Evolutionary conservation across 1,140 invertebrate genomes (phyloP), one percentile per base, ranked within the genome.

Genomic region (Zaprionus camerounensis): DNA sequence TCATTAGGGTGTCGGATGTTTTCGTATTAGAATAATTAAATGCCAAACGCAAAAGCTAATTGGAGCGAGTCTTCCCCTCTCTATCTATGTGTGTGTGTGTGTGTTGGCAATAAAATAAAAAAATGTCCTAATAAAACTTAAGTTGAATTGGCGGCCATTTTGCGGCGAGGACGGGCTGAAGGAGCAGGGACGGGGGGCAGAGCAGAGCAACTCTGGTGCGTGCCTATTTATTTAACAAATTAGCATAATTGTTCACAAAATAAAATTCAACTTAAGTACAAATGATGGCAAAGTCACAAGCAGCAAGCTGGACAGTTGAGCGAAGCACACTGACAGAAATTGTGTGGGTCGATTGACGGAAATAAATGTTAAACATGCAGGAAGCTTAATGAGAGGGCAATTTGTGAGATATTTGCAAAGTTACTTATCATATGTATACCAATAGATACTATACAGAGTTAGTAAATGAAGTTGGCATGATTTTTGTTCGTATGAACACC

Each of bases 191-290:
- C 13, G 13, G 15, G 38, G 6, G 15, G 1, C 1, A 38, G 36
- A 38, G 36, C 36, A 15, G 13, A 13, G 41, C 41, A 46, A 46
- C 41, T 46, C 6, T 17, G 41, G 5, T 78, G 78, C 79, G 85
- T 76, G 86, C 81, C 85, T 90, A 88, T 90, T 90, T 90, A 88
- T 91, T 91, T 91, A 91, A 84, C 87, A 91, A 91, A 91, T 91
- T 91, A 91, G 87, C 87, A 91, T 91, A 91, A 91, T 91, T 91
- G 87, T 91, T 91, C 83, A 91, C 80, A 84, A 91, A 91, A 91
- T 91, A 91, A 91, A 91, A 91, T 88, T 91, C 87, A 91, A 91
- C 88, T 91, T 91, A 91, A 91, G 81, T 91, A 91, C 87, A 91
- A 91, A 88, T 88, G 87, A 90, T 90, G 63, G 38, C 63, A 51